These are phyloP conservation scores for Campylorhamphus procurvoides DNA, from an alignment of 2,113 vertebrate species.

Conservation along the genomic window DNA sequence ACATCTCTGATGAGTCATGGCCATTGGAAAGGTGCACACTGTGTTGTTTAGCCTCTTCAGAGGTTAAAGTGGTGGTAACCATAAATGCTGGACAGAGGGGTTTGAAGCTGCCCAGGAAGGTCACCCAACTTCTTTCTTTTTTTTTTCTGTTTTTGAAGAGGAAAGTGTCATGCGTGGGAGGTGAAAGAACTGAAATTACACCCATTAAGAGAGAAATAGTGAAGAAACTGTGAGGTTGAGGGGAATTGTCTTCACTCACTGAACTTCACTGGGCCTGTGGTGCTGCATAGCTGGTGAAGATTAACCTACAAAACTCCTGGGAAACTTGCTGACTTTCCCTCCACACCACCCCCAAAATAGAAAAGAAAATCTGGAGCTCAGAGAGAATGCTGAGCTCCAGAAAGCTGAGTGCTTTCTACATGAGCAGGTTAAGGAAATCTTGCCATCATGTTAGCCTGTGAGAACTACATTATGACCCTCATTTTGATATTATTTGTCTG, in stretches of 20 bases:
- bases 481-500: background rate
- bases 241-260: background rate
- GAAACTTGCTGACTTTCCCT: background rate
- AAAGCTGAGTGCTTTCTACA: background rate
- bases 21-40: background rate
- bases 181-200: background rate
- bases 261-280: background rate
- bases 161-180: background rate
- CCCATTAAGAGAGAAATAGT: background rate
- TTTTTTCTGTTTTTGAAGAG: background rate
- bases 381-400: background rate
- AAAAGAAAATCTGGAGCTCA: background rate
- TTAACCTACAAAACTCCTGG: background rate
- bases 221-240: background rate
- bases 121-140: background rate
- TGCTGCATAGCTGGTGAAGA: background rate
- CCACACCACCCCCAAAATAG: background rate
- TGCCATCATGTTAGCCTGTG: background rate
- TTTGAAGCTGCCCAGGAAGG: background rate
- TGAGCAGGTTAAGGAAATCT: background rate
- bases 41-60: background rate
- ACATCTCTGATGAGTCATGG: background rate
- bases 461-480: background rate
- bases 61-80: background rate
- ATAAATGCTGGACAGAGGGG: background rate